Evolutionary conservation across 2,888 invertebrate genomes (phyloP).

Genomic region (Mimas tiliae): DNA sequence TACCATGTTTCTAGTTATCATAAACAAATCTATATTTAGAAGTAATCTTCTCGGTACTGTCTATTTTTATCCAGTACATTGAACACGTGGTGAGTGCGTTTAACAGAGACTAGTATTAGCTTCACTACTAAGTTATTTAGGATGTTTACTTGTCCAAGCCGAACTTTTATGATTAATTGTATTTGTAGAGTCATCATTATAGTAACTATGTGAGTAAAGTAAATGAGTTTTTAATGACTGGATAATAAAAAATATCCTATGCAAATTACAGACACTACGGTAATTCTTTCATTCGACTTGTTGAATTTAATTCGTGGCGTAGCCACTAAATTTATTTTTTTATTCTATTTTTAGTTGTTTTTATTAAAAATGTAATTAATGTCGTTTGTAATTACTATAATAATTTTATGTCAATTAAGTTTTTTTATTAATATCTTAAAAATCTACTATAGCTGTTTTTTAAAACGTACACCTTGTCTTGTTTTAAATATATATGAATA

Average conservation of each 20-base stretch:
- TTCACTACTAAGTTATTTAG: slow-evolving; percentile 61
- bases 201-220: neutral
- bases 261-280: neutral
- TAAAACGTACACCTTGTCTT: no score
- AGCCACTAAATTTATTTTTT: no score
- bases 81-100: slow-evolving; percentile 58
- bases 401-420: no score
- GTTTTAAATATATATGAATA: no score
- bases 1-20: neutral
- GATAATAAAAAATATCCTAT: neutral
- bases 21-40: slow-evolving; percentile 30
- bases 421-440: no score
- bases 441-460: no score
- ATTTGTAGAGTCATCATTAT: neutral
- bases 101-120: slow-evolving; percentile 56
- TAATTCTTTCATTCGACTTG: neutral
- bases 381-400: no score
- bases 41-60: slow-evolving; percentile 30
- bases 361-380: no score
- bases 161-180: slow-evolving; percentile 3
- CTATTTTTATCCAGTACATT: slow-evolving; percentile 42
- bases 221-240: neutral
- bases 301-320: no score
- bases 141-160: slow-evolving; percentile 25
- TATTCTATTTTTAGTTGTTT: no score